Base-by-base conservation (phyloP, 1,140 invertebrate species). In the Probaryconus sp. region DNA sequence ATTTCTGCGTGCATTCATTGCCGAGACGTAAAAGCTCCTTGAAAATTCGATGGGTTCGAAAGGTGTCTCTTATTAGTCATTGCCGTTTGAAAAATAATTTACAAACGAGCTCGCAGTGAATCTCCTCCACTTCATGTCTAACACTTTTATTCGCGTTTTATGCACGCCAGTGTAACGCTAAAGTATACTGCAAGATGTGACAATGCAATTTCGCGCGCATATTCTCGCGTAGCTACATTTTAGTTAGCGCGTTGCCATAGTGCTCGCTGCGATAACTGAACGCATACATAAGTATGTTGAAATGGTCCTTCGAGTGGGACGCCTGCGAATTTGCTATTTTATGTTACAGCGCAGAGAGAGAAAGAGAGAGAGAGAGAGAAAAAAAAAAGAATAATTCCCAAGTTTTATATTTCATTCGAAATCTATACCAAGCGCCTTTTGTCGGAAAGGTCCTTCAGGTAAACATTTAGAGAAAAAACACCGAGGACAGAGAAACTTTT, bases 261-360 rank as follows among this genome's bases (percentile, higher is more conserved):
- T 13, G 2, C 20, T 31, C 11, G 18, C 35, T 16, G 31, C 31
- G 50, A 35, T 60, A 58, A 51, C 35, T 35, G 37, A 56, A 71
- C 21, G 31, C 43, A 24, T 38, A 60, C 33, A 14, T 63, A 40
- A 58, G 64, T 68, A 61, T 63, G 47, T 56, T 67, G 56, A 75
- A 73, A 80, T 74, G 56, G 72, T 75, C 64, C 67, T 70, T 75
- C 51, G 43, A 40, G 63, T 35, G 47, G 68, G 56, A 47, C 60
- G 56, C 53, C 71, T 72, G 64, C 40, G 76, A 81, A 77, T 76
- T 78, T 75, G 76, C 71, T 77, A 64, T 78, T 81, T 80, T 80
- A 79, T 74, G 40, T 38, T 18, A 18, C n/a, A 13, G 28, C 35
- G 18, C 51, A 63, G 51, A 63, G 38, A n/a, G n/a, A n/a, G n/a